phyloP scores from a whole-genome alignment of 1,140 invertebrate genomes.

The Calliphora vicina region DNA sequence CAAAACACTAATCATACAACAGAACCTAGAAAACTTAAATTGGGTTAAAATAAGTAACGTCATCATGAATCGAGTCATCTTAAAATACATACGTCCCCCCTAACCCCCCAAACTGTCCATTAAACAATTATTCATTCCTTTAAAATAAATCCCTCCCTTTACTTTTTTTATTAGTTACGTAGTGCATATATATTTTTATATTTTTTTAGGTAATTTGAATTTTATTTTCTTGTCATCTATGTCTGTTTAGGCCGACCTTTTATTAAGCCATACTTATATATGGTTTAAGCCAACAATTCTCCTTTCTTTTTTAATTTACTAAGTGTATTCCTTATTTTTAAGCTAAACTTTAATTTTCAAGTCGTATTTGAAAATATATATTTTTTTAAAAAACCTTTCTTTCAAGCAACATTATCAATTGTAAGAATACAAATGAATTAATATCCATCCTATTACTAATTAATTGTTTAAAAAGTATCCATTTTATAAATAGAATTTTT shows the following conservation, averaged over 20 bases:
- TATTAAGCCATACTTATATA: neutral
- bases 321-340: neutral
- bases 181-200: neutral
- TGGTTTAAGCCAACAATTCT: no score
- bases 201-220: neutral
- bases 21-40: slow-evolving; percentile 26
- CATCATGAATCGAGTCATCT: neutral
- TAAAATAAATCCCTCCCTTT: neutral
- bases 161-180: neutral
- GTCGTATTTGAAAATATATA: no score
- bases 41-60: neutral
- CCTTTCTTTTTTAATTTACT: neutral
- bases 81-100: neutral
- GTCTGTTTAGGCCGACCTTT: neutral
- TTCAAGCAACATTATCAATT: neutral
- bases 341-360: no score
- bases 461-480: no score
- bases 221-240: no score
- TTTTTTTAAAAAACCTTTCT: no score
- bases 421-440: neutral
- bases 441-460: no score
- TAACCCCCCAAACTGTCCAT: no score
- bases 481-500: no score
- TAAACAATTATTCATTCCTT: slow-evolving; percentile 16
- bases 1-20: neutral